Percentiles rank a stretch among this genome's conserved stretches.
These are phyloP conservation scores for Meloidogyne floridensis DNA, from an alignment of 1,140 invertebrate genomes.

Conservation along the genomic window DNA sequence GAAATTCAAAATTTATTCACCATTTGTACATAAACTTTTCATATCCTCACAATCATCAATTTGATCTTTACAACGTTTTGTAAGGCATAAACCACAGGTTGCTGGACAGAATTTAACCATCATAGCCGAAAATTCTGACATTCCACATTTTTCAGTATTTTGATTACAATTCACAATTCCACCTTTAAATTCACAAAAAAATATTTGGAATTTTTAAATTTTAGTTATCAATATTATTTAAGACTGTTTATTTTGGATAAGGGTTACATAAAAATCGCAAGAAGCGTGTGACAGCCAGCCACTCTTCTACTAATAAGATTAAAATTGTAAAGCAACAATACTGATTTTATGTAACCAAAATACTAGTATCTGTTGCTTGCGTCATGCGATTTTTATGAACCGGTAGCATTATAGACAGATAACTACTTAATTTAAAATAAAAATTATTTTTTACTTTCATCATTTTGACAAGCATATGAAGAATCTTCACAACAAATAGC, in stretches of 20 bases:
- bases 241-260: no score
- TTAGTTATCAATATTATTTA: no score
- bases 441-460: slow-evolving; percentile 43
- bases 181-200: slow-evolving; percentile 27
- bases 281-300: no score
- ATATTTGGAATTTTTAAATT: no score
- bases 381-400: no score
- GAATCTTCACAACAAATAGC: slow-evolving; percentile 57
- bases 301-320: no score
- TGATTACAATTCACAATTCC: slow-evolving; percentile 53
- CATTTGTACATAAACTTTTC: slow-evolving; percentile 52
- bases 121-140: slow-evolving; percentile 49
- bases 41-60: slow-evolving; percentile 54
- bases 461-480: slow-evolving; percentile 52
- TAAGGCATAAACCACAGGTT: slow-evolving; percentile 52
- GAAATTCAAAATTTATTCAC: slow-evolving; percentile 1
- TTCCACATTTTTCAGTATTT: slow-evolving; percentile 46
- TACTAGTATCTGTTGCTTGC: no score
- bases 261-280: no score
- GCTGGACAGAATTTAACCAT: slow-evolving; percentile 57
- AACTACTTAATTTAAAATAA: neutral
- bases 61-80: slow-evolving; percentile 48
- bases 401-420: no score
- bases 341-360: no score
- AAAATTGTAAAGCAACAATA: no score